phyloP scores from a whole-genome alignment of 2,888 invertebrate genomes.

The Drosophila neotestacea region DNA sequence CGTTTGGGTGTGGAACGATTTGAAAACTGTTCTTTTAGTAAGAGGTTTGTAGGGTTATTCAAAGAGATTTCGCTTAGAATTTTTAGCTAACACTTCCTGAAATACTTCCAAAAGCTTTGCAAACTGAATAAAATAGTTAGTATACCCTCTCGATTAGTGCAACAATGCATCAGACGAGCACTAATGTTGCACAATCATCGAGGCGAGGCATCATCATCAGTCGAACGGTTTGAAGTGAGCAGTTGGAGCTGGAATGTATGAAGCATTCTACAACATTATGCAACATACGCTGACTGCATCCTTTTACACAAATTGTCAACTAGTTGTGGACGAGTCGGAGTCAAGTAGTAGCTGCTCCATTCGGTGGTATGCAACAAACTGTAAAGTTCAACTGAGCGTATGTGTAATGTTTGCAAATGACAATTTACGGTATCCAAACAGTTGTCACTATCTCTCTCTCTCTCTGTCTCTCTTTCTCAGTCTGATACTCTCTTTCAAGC shows the following conservation, averaged over 20 bases:
- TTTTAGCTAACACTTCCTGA: neutral
- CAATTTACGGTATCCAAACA: conserved; percentile 61
- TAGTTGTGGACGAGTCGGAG: conserved; percentile 25
- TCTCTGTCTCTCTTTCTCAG: neutral
- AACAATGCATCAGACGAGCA: conserved; percentile 51
- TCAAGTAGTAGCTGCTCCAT: conserved; percentile 12
- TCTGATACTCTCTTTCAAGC: conserved; percentile 2
- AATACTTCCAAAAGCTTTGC: neutral
- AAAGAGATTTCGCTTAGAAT: neutral
- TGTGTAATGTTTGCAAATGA: conserved; percentile 76
- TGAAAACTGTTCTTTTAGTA: no score
- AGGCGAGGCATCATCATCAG: conserved; percentile 43
- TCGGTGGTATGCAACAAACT: conserved; percentile 52
- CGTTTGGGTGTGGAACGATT: no score
- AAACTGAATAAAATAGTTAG: conserved; percentile 4
- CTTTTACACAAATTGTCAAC: conserved; percentile 78
- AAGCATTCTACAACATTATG: conserved; percentile 23
- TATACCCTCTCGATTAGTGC: neutral
- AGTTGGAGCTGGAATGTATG: conserved; percentile 21
- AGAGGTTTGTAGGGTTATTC: neutral
- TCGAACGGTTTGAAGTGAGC: conserved; percentile 8
- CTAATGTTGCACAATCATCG: conserved; percentile 62
- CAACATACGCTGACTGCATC: conserved; percentile 62
- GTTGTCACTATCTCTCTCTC: conserved; percentile 8
- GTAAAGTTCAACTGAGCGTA: conserved; percentile 74